Evolutionary conservation across 2,797 vertebrate genomes (phyloP), one percentile per base, ranked within the genome.

Genomic region (Notoglanidium macrostoma): DNA sequence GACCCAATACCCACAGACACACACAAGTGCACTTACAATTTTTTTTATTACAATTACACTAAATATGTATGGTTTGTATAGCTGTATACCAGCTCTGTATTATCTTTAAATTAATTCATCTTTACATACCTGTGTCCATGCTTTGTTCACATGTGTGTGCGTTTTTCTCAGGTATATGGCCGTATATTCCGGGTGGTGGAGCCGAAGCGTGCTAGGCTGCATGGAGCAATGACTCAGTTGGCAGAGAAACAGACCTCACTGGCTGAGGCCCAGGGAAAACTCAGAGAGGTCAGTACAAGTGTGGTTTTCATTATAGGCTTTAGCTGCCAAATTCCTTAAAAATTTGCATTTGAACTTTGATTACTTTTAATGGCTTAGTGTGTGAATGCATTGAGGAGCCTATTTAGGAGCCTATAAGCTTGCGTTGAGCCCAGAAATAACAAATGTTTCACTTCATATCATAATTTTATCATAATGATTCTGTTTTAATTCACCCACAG

Each of bases 221-320:
- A 96, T 0, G 90, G 91, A 0, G 96, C 97, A 32, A 89, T 87
- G 87, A 44, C 94, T 44, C 96, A 97, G 89, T 95, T 98, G 82
- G 93, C 93, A 10, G 96, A 97, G 91, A 98, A 98, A 91, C 97
- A 98, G 89, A 93, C 94, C 0, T 93, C 96, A 0, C 94, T 97
- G 73, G 96, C 96, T 0, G 95, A 96, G 7, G 96, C 97, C 44
- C 96, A 97, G 92, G 93, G 91, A 76, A 97, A 97, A 92, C 95
- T 97, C 3, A 90, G 79, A 70, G 96, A 97, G 96, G 97, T 90
- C 65, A 70, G 88, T 86, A 55, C 83, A 32, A 70, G 61, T 35
- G 32, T 23, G 11, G 65, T 32, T 73, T 35, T 44, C 63, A 84
- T 67, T 32, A 67, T 10, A 32, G 44, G 23, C 40, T 49, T 57